Conservation (phyloP, 2,888 invertebrate genomes). For the Drosophila kuntzei region DNA sequence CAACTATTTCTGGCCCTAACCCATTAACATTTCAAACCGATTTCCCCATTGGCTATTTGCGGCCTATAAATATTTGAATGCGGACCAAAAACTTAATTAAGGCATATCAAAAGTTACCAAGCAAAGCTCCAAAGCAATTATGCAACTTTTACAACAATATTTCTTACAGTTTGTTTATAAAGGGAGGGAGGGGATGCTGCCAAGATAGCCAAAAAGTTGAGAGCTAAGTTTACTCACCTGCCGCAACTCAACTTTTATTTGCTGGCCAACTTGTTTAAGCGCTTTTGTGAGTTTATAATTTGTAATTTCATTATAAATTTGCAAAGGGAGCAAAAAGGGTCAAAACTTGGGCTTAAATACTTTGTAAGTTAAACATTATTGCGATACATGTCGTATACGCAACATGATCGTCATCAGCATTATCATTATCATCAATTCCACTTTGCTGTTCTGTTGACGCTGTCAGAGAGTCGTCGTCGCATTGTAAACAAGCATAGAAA, state of each 20-base stretch:
- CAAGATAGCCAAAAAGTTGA: slow-evolving; percentile 43
- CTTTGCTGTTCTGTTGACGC: slow-evolving; percentile 35
- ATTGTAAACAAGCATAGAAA: slow-evolving; percentile 57
- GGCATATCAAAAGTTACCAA: slow-evolving; percentile 57
- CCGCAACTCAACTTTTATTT: slow-evolving; percentile 44
- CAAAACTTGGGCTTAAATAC: slow-evolving; percentile 23
- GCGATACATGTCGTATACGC: slow-evolving; percentile 44
- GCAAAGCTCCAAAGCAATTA: slow-evolving; percentile 61
- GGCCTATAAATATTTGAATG: slow-evolving; percentile 59
- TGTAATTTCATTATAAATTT: slow-evolving; percentile 45
- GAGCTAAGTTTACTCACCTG: slow-evolving; percentile 71
- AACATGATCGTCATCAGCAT: slow-evolving; percentile 27
- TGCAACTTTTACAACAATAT: slow-evolving; percentile 57
- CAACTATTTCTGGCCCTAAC: slow-evolving; percentile 57
- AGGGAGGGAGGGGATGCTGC: not conserved
- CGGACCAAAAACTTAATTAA: slow-evolving; percentile 56
- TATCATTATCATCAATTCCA: slow-evolving; percentile 54
- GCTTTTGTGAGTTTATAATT: slow-evolving; percentile 45
- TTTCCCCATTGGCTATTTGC: slow-evolving; percentile 51
- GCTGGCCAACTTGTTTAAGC: slow-evolving; percentile 38
- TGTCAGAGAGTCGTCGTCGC: slow-evolving; percentile 58
- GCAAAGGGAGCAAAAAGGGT: slow-evolving; percentile 12
- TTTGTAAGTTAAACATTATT: slow-evolving; percentile 35
- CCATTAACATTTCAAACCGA: slow-evolving; percentile 64
- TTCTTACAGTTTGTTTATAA: slow-evolving; percentile 35